Percentiles rank a stretch among this genome's conserved stretches.
These are phyloP conservation scores for Rallus limicola DNA, from an alignment of 2,113 vertebrate species.

Conservation along the genomic window DNA sequence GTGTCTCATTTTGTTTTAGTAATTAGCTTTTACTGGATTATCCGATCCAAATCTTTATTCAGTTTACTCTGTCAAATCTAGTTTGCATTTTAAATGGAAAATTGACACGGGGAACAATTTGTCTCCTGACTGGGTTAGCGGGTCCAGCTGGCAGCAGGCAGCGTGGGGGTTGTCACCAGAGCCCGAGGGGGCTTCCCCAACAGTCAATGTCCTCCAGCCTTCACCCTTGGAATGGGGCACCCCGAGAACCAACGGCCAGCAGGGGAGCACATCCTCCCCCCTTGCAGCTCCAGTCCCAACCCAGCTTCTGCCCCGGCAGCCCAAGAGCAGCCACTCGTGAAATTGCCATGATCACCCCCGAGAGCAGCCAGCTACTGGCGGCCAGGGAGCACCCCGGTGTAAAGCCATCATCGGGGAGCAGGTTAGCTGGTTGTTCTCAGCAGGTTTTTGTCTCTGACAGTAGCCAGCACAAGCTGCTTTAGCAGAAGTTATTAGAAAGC, in stretches of 20 bases:
- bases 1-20: conserved; percentile 80
- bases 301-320: background rate
- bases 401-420: background rate
- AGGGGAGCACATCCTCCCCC: background rate
- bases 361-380: fast-evolving
- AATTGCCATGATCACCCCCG: background rate
- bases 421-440: background rate
- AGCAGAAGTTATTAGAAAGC: background rate
- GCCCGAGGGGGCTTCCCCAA: fast-evolving
- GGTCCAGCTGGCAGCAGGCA: conserved; percentile 41
- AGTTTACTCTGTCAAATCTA: conserved; percentile 85
- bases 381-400: fast-evolving
- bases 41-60: conserved; percentile 80
- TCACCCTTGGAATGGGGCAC: background rate
- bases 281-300: background rate
- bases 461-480: background rate
- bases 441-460: fast-evolving
- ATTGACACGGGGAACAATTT: conserved; percentile 81
- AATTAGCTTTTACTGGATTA: conserved; percentile 88
- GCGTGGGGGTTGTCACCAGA: background rate
- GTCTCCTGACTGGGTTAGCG: conserved; percentile 75
- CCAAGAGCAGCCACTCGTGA: background rate
- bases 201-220: background rate
- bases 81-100: conserved; percentile 88
- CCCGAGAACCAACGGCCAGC: fast-evolving